These are phyloP conservation scores for Drosophila siamana DNA, from an alignment of 2,888 invertebrate genomes.

Conservation along the genomic window DNA sequence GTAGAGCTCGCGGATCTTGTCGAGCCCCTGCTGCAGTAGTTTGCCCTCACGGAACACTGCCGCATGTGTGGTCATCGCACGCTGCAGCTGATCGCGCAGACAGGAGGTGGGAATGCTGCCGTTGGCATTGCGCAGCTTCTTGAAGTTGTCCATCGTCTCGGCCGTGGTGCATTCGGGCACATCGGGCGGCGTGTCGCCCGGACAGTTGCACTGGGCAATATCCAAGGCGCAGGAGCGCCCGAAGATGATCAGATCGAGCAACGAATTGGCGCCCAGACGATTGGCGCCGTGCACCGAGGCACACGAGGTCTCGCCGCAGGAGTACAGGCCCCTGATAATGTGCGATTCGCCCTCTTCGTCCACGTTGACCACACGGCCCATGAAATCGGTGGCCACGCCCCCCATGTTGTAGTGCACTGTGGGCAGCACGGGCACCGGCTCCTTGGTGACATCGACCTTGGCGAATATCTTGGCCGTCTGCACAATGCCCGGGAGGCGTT, in stretches of 20 bases:
- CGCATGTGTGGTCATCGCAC: slow-evolving; percentile 98
- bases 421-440: slow-evolving; percentile 98
- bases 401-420: slow-evolving; percentile 99
- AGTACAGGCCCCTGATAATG: slow-evolving; percentile 94
- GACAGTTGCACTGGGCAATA: slow-evolving; percentile 92
- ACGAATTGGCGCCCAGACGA: slow-evolving; percentile 98
- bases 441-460: slow-evolving; percentile 99
- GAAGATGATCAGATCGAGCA: slow-evolving; percentile 98
- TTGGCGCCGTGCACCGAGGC: slow-evolving; percentile 99
- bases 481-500: slow-evolving; percentile 95
- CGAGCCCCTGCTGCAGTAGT: slow-evolving; percentile 92
- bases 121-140: slow-evolving; percentile 91
- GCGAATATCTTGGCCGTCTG: slow-evolving; percentile 99
- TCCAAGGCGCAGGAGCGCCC: slow-evolving; percentile 97
- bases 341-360: slow-evolving; percentile 67
- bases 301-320: slow-evolving; percentile 86
- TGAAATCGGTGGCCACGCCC: slow-evolving; percentile 98
- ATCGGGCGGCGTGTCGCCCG: slow-evolving; percentile 92
- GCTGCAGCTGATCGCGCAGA: slow-evolving; percentile 95
- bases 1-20: slow-evolving; percentile 91
- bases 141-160: slow-evolving; percentile 95
- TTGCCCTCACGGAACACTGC: slow-evolving; percentile 97
- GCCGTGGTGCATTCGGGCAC: slow-evolving; percentile 93
- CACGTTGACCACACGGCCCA: slow-evolving; percentile 91
- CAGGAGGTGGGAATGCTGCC: slow-evolving; percentile 92